phyloP scores from a whole-genome alignment of 1,140 invertebrate genomes.

The Notospermus geniculatus region DNA sequence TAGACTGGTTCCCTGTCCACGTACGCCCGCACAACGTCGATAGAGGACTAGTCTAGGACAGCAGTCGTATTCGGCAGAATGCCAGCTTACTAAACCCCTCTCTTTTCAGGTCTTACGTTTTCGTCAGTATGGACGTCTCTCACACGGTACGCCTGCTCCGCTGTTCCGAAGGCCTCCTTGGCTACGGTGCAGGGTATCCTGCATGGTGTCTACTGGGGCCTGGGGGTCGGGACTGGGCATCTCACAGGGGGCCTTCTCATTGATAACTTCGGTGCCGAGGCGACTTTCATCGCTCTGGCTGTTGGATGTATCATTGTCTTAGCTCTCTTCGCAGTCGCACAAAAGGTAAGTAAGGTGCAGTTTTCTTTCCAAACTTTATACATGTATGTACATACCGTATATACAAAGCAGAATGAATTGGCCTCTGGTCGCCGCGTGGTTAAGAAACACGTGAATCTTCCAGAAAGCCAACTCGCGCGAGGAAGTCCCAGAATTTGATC shows the following conservation, averaged over 20 bases:
- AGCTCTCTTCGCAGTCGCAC: not conserved
- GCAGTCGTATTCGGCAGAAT: no score
- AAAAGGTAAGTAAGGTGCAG: not conserved
- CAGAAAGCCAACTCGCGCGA: no score
- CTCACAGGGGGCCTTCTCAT: slow-evolving; percentile 18
- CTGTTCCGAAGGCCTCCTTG: slow-evolving; percentile 17
- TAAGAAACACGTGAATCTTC: no score
- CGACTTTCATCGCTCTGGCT: not conserved
- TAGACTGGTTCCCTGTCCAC: no score
- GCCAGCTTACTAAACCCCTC: no score
- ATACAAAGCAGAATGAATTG: no score
- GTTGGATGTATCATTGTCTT: not conserved
- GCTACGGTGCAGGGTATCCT: slow-evolving; percentile 22
- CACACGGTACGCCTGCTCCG: slow-evolving; percentile 13
- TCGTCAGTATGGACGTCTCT: slow-evolving; percentile 21
- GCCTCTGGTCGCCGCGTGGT: no score
- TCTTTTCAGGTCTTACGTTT: slow-evolving; percentile 17
- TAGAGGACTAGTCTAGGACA: no score
- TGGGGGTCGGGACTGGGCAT: slow-evolving; percentile 17
- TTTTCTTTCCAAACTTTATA: no score
- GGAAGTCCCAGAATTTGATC: no score
- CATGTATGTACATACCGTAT: no score
- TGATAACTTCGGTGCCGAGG: slow-evolving; percentile 13
- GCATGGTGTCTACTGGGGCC: slow-evolving; percentile 21
- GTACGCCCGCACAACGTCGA: no score